Percentiles rank a stretch among this genome's conserved stretches.
Conservation (phyloP, 2,113 vertebrate genomes). For the Rhabdomys dilectus region DNA sequence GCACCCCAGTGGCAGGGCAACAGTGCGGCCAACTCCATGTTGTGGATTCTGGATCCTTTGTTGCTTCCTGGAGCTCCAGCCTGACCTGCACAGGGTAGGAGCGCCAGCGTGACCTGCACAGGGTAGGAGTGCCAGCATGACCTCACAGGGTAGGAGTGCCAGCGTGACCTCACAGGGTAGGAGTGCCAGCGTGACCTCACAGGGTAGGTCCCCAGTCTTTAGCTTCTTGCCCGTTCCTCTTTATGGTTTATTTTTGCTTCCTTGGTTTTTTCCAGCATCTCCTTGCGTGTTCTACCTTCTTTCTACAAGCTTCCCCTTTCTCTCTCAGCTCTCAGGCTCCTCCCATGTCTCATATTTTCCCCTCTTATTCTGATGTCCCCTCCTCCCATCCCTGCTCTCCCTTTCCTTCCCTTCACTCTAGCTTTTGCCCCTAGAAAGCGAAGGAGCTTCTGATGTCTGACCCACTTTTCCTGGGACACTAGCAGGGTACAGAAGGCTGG, state of each 20-base stretch:
- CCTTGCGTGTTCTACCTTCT: neutral
- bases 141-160: too few species aligned
- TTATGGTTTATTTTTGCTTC: neutral
- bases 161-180: too few species aligned
- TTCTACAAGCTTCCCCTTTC: neutral
- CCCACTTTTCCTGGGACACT: neutral
- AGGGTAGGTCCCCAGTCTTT: neutral
- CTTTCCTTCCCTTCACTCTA: neutral
- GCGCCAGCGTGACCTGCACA: too few species aligned
- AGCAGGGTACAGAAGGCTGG: neutral
- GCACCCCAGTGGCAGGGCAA: slow-evolving; percentile 94
- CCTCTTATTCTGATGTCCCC: neutral
- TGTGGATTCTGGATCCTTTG: slow-evolving; percentile 94
- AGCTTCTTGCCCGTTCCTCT: neutral
- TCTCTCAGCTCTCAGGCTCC: too few species aligned
- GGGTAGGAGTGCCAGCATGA: too few species aligned
- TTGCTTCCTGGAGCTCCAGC: slow-evolving; percentile 94
- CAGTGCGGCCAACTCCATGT: slow-evolving; percentile 94
- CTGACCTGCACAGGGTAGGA: too few species aligned
- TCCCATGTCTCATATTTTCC: too few species aligned
- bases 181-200: slow-evolving; percentile 85
- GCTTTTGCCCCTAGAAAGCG: neutral
- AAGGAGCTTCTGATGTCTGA: neutral
- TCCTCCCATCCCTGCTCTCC: neutral
- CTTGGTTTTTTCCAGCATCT: neutral